A percentile compares a stretch with the other conserved stretches of the same genome.
These are phyloP conservation scores for Procambarus virginalis DNA, from an alignment of 1,140 invertebrate species.

Conservation along the genomic window DNA sequence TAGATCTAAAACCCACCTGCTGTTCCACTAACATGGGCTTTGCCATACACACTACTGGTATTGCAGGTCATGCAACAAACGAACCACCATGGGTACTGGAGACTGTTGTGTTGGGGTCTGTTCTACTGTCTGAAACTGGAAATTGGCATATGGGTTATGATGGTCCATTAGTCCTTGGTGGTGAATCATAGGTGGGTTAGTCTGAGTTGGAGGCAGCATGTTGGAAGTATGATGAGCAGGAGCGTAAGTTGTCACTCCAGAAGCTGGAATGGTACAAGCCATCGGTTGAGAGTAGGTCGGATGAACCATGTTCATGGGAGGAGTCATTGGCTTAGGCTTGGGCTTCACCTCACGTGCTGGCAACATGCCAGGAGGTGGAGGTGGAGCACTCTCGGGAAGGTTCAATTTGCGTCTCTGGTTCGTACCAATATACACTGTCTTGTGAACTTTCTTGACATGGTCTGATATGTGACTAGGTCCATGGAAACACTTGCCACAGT, in stretches of 20 bases:
- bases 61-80: slow-evolving; percentile 44
- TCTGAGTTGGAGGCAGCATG: slow-evolving; percentile 34
- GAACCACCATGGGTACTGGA: slow-evolving; percentile 52
- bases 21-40: neutral
- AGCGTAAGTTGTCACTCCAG: slow-evolving; percentile 39
- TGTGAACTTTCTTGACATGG: slow-evolving; percentile 64
- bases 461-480: slow-evolving; percentile 65
- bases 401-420: slow-evolving; percentile 58
- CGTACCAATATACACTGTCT: slow-evolving; percentile 60
- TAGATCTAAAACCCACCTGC: no score
- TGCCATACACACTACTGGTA: slow-evolving; percentile 24
- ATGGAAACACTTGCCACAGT: slow-evolving; percentile 67
- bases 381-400: slow-evolving; percentile 55
- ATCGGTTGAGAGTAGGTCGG: slow-evolving; percentile 44
- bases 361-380: slow-evolving; percentile 56
- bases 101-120: slow-evolving; percentile 41
- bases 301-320: slow-evolving; percentile 30
- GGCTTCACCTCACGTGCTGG: slow-evolving; percentile 31
- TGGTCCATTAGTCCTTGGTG: slow-evolving; percentile 53
- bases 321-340: slow-evolving; percentile 43
- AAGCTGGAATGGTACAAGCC: slow-evolving; percentile 36
- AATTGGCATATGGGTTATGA: slow-evolving; percentile 48
- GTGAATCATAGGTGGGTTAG: slow-evolving; percentile 40
- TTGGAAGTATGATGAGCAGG: slow-evolving; percentile 43
- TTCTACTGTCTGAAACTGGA: slow-evolving; percentile 45